phyloP scores from a whole-genome alignment of 2,888 invertebrate genomes.

The Eupithecia tripunctaria region DNA sequence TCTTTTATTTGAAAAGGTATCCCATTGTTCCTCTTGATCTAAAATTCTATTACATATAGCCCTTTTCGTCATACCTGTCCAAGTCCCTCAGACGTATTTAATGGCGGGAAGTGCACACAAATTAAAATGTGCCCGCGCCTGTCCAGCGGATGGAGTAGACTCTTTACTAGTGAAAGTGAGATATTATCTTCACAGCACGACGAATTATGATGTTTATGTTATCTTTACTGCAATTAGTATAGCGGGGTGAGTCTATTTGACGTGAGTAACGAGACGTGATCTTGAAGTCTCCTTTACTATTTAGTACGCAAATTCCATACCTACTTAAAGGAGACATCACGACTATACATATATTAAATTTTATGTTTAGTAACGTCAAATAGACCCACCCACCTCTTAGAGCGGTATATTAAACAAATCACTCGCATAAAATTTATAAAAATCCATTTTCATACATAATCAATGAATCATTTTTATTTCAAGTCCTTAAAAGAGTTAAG shows the following conservation, averaged over 20 bases:
- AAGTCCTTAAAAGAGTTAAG: neutral
- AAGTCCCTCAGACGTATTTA: conserved; percentile 60
- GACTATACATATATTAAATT: no score
- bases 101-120: conserved; percentile 76
- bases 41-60: neutral
- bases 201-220: conserved; percentile 42
- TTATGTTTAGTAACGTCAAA: no score
- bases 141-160: conserved; percentile 58
- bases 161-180: conserved; percentile 73
- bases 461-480: neutral
- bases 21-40: no score
- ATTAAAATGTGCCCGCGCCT: conserved; percentile 74
- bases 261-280: no score
- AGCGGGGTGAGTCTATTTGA: neutral
- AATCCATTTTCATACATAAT: neutral
- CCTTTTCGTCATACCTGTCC: conserved; percentile 44
- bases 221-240: conserved; percentile 36
- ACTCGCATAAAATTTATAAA: neutral
- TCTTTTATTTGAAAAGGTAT: no score
- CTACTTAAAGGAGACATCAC: no score
- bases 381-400: no score
- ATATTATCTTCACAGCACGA: conserved; percentile 52
- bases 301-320: no score
- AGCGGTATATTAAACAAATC: neutral
- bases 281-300: no score